A percentile compares a stretch with the other conserved stretches of the same genome.
Conservation (phyloP, 2,888 invertebrate genomes). For the Drosophila paramelanica region DNA sequence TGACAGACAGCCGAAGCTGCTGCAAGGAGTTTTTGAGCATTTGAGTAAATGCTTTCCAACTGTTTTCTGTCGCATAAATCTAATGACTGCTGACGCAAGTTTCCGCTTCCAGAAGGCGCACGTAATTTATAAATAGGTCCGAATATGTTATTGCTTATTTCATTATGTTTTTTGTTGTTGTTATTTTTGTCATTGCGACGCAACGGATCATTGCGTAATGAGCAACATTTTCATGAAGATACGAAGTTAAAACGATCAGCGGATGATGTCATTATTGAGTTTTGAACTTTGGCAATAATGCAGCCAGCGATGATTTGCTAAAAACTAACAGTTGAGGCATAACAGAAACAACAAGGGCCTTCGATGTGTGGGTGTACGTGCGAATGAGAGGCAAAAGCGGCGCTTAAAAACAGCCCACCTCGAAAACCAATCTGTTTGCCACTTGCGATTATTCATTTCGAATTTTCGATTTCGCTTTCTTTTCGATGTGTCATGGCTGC, state of each 20-base stretch:
- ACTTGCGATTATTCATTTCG: slow-evolving; percentile 53
- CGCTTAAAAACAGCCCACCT: slow-evolving; percentile 17
- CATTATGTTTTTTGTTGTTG: not conserved
- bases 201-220: slow-evolving; percentile 52
- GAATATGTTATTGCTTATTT: not conserved
- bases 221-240: slow-evolving; percentile 38
- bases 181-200: slow-evolving; percentile 9
- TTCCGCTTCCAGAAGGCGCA: slow-evolving; percentile 44
- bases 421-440: slow-evolving; percentile 19
- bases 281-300: slow-evolving; percentile 61
- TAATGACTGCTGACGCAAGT: slow-evolving; percentile 45
- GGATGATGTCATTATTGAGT: slow-evolving; percentile 51
- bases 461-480: slow-evolving; percentile 53
- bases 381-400: slow-evolving; percentile 9
- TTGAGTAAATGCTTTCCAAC: slow-evolving; percentile 7
- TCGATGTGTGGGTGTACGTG: not conserved
- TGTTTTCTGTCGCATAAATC: slow-evolving; percentile 32
- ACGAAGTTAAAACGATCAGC: slow-evolving; percentile 18
- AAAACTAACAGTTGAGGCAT: slow-evolving; percentile 55
- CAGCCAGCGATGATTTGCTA: slow-evolving; percentile 54
- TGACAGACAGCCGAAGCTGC: not conserved
- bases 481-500: slow-evolving; percentile 60
- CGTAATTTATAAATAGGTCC: slow-evolving; percentile 35
- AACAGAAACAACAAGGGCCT: slow-evolving; percentile 5
- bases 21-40: slow-evolving; percentile 6